These are phyloP conservation scores for Urosaurus nigricauda DNA, from an alignment of 2,797 vertebrate species.

Conservation along the genomic window DNA sequence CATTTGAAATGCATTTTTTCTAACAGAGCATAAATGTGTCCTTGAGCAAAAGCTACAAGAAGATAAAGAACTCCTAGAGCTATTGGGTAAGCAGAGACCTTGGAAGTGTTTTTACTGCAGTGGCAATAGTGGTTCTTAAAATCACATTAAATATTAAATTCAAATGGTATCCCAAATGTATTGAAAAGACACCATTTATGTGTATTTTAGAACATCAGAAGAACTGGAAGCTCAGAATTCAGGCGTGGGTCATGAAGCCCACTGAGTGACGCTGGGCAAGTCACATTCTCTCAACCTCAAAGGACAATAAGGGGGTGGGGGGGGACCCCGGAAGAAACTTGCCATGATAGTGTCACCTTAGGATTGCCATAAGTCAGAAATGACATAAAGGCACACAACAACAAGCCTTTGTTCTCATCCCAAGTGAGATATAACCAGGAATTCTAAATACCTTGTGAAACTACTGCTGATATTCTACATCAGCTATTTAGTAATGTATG, in stretches of 20 bases:
- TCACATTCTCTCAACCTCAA: too few relatives aligned
- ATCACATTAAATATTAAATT: background rate
- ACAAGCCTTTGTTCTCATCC: background rate
- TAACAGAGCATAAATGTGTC: constrained; percentile 63
- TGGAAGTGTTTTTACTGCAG: background rate
- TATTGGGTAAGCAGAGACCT: constrained; percentile 61
- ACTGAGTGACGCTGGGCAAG: too few relatives aligned
- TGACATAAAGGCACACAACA: too few relatives aligned
- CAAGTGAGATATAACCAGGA: background rate
- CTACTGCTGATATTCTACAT: too few relatives aligned
- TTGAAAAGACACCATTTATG: background rate
- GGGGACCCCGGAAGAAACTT: too few relatives aligned
- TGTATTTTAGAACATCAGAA: background rate
- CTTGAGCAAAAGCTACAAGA: constrained; percentile 70
- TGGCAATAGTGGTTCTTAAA: background rate
- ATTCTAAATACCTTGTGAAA: too few relatives aligned
- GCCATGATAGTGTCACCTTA: too few relatives aligned
- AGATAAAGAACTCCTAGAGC: constrained; percentile 65
- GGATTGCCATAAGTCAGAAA: too few relatives aligned
- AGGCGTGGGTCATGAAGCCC: background rate
- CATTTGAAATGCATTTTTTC: constrained; percentile 26
- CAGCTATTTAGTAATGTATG: too few relatives aligned
- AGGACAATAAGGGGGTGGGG: too few relatives aligned
- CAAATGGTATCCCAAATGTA: background rate
- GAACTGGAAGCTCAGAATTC: background rate